These are phyloP conservation scores for Goniozus legneri DNA, from an alignment of 1,140 invertebrate genomes.

Conservation along the genomic window DNA sequence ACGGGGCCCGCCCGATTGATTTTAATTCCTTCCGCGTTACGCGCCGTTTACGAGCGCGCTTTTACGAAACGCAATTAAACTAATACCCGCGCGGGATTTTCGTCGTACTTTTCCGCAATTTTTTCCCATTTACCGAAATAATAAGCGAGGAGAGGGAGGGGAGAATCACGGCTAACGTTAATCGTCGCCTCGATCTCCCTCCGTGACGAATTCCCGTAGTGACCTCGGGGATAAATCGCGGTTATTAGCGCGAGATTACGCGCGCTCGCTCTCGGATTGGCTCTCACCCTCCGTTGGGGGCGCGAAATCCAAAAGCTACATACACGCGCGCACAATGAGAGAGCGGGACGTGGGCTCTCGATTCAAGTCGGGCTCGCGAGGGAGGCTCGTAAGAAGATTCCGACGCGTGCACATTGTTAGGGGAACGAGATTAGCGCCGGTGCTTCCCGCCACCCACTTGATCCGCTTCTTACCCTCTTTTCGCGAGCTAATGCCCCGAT, in stretches of 20 bases:
- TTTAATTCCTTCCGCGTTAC: too few relatives aligned
- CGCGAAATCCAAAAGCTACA: constrained; percentile 52
- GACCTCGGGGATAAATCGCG: constrained; percentile 45
- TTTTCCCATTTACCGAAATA: too few relatives aligned
- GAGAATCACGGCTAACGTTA: too few relatives aligned
- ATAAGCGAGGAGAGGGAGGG: too few relatives aligned
- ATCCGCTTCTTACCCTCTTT: constrained; percentile 7
- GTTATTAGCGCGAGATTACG: constrained; percentile 55
- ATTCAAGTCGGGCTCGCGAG: constrained; percentile 18
- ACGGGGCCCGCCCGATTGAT: too few relatives aligned
- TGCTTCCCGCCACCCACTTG: constrained; percentile 29
- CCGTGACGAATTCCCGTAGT: constrained; percentile 5
- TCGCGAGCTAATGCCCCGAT: constrained; percentile 31
- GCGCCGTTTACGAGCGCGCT: too few relatives aligned
- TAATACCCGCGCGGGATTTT: too few relatives aligned
- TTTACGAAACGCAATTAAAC: too few relatives aligned
- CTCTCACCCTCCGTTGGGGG: constrained; percentile 9
- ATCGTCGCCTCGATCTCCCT: constrained; percentile 23
- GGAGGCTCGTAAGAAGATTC: constrained; percentile 51
- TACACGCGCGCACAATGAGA: constrained; percentile 23
- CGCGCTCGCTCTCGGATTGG: constrained; percentile 43
- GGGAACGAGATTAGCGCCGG: constrained; percentile 53
- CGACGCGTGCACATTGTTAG: constrained; percentile 56
- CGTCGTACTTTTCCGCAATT: too few relatives aligned
- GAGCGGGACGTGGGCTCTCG: constrained; percentile 14